These are phyloP conservation scores for Chydorus sphaericus DNA, from an alignment of 2,888 invertebrate species.

Conservation along the genomic window DNA sequence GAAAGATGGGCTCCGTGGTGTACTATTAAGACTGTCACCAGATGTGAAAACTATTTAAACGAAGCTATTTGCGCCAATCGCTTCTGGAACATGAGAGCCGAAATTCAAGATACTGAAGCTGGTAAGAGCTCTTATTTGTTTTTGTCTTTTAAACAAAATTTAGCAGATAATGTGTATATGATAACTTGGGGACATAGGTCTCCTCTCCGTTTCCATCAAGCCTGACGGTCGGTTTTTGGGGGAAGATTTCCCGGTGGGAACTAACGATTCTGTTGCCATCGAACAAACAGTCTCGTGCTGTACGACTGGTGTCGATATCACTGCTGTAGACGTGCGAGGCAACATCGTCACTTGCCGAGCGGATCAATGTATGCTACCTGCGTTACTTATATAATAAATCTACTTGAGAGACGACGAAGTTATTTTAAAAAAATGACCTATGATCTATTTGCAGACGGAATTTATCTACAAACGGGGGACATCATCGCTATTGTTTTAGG, in stretches of 20 bases:
- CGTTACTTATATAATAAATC: no score
- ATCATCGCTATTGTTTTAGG: slow-evolving; percentile 59
- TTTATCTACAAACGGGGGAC: slow-evolving; percentile 37
- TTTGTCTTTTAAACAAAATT: neutral
- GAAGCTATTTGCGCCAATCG: neutral
- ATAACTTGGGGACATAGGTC: no score
- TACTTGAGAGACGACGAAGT: no score
- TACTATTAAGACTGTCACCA: slow-evolving; percentile 2
- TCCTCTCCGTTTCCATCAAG: slow-evolving; percentile 7
- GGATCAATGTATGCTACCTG: slow-evolving; percentile 11
- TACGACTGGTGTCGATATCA: slow-evolving; percentile 7
- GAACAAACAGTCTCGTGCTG: slow-evolving; percentile 55
- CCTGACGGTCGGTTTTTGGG: slow-evolving; percentile 12
- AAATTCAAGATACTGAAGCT: slow-evolving; percentile 8
- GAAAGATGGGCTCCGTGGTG: slow-evolving; percentile 9
- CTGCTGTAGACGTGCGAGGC: slow-evolving; percentile 11
- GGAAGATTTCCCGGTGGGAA: slow-evolving; percentile 46
- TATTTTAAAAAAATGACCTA: no score
- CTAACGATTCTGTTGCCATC: slow-evolving; percentile 46
- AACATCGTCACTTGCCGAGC: slow-evolving; percentile 9
- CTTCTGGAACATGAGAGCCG: slow-evolving; percentile 8
- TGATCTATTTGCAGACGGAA: neutral
- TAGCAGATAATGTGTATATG: no score
- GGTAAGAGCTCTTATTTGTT: neutral
- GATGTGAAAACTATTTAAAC: slow-evolving; percentile 8